phyloP scores from a whole-genome alignment of 2,888 invertebrate species.

The Drosophila longiperda region DNA sequence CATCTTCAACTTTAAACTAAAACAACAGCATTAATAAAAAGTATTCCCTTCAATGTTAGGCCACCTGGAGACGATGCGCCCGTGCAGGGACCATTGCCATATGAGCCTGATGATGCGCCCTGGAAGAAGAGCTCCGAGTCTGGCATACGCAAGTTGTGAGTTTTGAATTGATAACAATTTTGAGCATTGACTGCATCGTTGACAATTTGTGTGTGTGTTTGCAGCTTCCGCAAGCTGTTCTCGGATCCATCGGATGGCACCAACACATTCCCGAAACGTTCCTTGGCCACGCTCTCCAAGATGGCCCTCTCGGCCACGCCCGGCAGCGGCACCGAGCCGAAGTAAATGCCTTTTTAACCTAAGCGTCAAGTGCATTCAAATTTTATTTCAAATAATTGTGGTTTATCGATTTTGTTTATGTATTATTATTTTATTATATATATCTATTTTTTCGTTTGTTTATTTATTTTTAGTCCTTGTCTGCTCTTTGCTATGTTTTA shows the following conservation, averaged over 20 bases:
- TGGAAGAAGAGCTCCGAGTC: conserved; percentile 93
- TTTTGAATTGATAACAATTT: conserved; percentile 58
- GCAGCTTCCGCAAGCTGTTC: conserved; percentile 95
- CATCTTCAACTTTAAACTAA: too few relatives aligned
- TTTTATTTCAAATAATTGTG: conserved; percentile 33
- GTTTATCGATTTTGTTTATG: conserved; percentile 34
- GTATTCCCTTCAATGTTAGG: conserved; percentile 61
- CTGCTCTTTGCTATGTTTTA: conserved; percentile 66
- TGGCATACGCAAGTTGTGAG: conserved; percentile 96
- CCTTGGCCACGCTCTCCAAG: conserved; percentile 91
- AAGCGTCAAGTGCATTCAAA: conserved; percentile 57
- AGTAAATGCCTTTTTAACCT: conserved; percentile 67
- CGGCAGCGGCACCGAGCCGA: conserved; percentile 65
- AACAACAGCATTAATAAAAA: not conserved
- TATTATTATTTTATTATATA: conserved; percentile 25
- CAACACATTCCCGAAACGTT: conserved; percentile 91
- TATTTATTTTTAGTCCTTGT: conserved; percentile 66
- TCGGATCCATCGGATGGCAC: conserved; percentile 87
- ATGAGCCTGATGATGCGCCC: conserved; percentile 98
- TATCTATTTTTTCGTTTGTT: conserved; percentile 38
- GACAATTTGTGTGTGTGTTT: conserved; percentile 56
- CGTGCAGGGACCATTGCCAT: conserved; percentile 98
- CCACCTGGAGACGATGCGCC: conserved; percentile 92
- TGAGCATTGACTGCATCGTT: not conserved
- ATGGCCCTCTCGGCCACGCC: conserved; percentile 87